phyloP scores from a whole-genome alignment of 2,797 vertebrate species.

The Eurystomus glaucurus region DNA sequence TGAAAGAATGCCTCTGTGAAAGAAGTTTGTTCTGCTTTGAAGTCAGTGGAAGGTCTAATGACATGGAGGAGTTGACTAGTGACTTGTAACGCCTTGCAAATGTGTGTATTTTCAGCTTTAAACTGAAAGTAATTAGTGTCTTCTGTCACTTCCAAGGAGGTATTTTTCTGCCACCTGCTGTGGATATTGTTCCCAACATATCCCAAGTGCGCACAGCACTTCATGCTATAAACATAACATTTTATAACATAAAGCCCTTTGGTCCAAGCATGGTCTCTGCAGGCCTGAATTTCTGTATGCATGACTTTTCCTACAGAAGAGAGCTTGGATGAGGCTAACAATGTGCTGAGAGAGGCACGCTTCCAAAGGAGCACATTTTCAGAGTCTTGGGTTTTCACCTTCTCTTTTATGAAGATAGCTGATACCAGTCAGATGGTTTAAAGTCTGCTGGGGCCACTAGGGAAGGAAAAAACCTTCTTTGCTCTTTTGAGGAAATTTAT shows the following conservation, averaged over 20 bases:
- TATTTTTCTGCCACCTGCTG: constrained; percentile 16
- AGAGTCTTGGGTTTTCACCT: background rate
- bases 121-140: background rate
- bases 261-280: background rate
- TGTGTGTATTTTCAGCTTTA: constrained; percentile 14
- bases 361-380: background rate
- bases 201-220: background rate
- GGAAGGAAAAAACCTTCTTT: background rate
- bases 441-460: background rate
- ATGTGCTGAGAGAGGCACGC: background rate
- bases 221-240: background rate
- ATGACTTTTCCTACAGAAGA: background rate
- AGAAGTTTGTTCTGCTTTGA: constrained; percentile 14
- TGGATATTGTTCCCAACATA: background rate
- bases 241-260: background rate
- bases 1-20: background rate
- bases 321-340: background rate
- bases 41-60: constrained; percentile 28
- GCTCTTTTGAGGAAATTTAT: background rate
- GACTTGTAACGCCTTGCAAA: background rate
- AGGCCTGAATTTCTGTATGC: background rate
- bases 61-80: background rate
- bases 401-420: background rate
- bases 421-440: background rate
- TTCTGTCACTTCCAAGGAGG: constrained; percentile 11